A percentile compares a stretch with the other conserved stretches of the same genome.
Evolutionary conservation across 2,888 invertebrate species (phyloP).

Genomic region (Tachina lurida): DNA sequence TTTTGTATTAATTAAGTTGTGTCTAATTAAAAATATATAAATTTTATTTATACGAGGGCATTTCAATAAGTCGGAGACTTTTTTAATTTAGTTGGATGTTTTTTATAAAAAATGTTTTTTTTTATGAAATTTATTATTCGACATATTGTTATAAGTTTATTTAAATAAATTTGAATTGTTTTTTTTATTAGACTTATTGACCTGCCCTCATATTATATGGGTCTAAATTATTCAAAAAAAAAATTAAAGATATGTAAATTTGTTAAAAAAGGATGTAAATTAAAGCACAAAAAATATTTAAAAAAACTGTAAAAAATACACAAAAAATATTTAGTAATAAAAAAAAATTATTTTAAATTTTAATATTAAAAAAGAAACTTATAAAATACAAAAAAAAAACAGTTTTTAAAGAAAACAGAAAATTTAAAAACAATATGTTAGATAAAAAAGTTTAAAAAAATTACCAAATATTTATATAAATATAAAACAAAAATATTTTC

Average conservation of each 20-base stretch:
- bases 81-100: neutral
- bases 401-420: slow-evolving; percentile 55
- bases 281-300: slow-evolving; percentile 65
- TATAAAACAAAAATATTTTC: slow-evolving; percentile 60
- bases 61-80: too few relatives aligned
- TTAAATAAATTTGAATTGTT: too few relatives aligned
- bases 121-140: too few relatives aligned
- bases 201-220: slow-evolving; percentile 50
- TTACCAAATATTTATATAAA: slow-evolving; percentile 52
- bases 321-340: slow-evolving; percentile 47
- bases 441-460: slow-evolving; percentile 4
- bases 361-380: slow-evolving; percentile 69
- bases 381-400: slow-evolving; percentile 35
- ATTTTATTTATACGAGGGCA: too few relatives aligned
- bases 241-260: slow-evolving; percentile 64
- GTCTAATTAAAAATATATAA: too few relatives aligned
- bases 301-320: slow-evolving; percentile 53
- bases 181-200: slow-evolving; percentile 21
- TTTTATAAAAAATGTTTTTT: slow-evolving; percentile 6
- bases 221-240: slow-evolving; percentile 59
- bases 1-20: too few relatives aligned
- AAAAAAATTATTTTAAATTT: slow-evolving; percentile 56
- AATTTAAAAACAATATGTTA: slow-evolving; percentile 30
- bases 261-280: slow-evolving; percentile 60
- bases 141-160: too few relatives aligned